phyloP scores from a whole-genome alignment of 1,140 invertebrate genomes.

The Metopolophium dirhodum region DNA sequence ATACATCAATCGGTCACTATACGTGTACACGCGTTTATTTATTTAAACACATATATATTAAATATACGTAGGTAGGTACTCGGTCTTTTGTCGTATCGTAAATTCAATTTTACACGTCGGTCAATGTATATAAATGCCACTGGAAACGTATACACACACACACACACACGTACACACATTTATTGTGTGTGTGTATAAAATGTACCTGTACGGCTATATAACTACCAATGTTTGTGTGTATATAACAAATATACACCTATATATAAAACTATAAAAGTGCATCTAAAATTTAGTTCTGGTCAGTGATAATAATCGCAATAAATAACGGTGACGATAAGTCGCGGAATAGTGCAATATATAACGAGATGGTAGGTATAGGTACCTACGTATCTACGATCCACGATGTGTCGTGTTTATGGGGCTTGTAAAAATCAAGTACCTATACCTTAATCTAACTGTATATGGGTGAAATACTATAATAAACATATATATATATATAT shows the following conservation, averaged over 20 bases:
- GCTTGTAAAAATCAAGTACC: background rate
- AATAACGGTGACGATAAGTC: slow-evolving; percentile 5
- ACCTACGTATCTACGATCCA: background rate
- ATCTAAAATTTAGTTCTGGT: background rate
- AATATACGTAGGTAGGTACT: background rate
- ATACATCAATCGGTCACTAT: background rate
- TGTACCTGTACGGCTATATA: background rate
- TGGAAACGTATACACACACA: background rate
- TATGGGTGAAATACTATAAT: too few species aligned
- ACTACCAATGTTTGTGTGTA: too few species aligned
- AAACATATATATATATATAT: too few species aligned
- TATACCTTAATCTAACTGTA: background rate
- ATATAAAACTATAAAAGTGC: background rate
- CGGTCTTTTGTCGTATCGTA: background rate
- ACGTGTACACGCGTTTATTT: background rate
- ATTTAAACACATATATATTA: background rate
- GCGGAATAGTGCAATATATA: background rate
- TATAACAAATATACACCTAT: background rate
- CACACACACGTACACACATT: background rate
- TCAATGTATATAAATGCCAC: background rate
- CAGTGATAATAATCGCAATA: background rate
- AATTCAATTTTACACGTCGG: background rate
- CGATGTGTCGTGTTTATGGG: background rate
- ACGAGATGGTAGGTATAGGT: too few species aligned
- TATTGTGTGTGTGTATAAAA: too few species aligned